Conservation (phyloP, 2,888 invertebrate species). For the Phyto melanocephala region DNA sequence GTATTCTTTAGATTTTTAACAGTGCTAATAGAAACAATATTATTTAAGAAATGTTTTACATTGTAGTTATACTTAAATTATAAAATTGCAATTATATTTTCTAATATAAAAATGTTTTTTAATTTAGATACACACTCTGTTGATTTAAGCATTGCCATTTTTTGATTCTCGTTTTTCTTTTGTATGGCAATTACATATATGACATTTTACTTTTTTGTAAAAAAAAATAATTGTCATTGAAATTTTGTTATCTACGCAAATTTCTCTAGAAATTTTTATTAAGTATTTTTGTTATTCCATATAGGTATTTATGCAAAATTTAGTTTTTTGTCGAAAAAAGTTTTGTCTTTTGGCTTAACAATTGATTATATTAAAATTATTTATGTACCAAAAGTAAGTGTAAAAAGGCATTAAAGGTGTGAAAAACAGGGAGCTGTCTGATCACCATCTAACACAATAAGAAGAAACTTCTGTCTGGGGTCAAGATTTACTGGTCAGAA, state of each 20-base stretch:
- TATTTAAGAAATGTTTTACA: no score
- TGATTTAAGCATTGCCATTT: no score
- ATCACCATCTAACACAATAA: background rate
- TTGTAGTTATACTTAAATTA: no score
- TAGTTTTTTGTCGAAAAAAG: conserved; percentile 32
- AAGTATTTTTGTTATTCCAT: conserved; percentile 18
- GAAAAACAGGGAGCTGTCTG: background rate
- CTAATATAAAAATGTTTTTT: no score
- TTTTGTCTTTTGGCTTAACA: background rate
- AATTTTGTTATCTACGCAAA: conserved; percentile 23
- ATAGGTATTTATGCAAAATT: conserved; percentile 42
- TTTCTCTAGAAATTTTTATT: conserved; percentile 20
- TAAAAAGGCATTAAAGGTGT: background rate
- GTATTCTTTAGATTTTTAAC: no score
- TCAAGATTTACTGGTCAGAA: conserved; percentile 35
- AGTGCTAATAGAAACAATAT: no score
- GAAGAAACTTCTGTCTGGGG: conserved; percentile 29
- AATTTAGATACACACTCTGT: no score
- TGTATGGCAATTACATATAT: background rate
- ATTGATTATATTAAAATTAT: conserved; percentile 18
- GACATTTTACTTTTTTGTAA: conserved; percentile 24
- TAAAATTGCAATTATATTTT: no score
- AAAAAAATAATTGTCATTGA: conserved; percentile 58
- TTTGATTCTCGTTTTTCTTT: background rate
- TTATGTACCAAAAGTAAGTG: background rate